Evolutionary conservation across 1,140 invertebrate genomes (phyloP), one percentile per base, ranked within the genome.

Genomic region (Metopolophium dirhodum): DNA sequence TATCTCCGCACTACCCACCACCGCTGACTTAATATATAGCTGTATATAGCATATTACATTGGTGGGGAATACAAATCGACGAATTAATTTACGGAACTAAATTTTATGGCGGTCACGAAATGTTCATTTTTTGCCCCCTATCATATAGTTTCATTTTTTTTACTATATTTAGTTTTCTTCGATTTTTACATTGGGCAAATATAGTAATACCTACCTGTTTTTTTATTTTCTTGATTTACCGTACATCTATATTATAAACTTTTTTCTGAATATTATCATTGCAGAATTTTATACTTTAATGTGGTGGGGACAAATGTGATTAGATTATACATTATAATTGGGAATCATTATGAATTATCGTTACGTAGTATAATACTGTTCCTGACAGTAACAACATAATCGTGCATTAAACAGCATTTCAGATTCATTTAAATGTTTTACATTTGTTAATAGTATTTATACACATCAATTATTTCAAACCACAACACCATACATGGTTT

Each of bases 31-130:
- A 11, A 23, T 41, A 23, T 41, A 41, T n/a, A 77, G 14, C 4
- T 7, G 18, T 41, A 41, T 41, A 82, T 35, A 37, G 20, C 20
- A 82, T 82, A 82, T 22, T 22, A 35, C 20, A 41, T n/a, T n/a
- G 88, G 54, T 23, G 35, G 22, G 41, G 88, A 90, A 90, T 90
- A 88, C 86, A 89, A 89, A 89, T 90, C 37, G 51, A 61, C 88
- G 51, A 22, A 57, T 90, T 90, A 90, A 90, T 57, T 41, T 57
- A 61, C 88, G 88, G 35, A 26, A 90, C 51, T 23, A 57, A 57
- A 90, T 57, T 20, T 90, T 90, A 90, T 89, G 49, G 87, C 49
- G 49, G 87, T 89, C 87, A 89, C 49, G 51, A 61, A 90, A 61
- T 22, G 88, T 90, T 90, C 88, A 41, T 41, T 26, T 54, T 89